Evolutionary conservation across 2,113 vertebrate genomes (phyloP), one percentile per base, ranked within the genome.

Genomic region (Struthidea cinerea): DNA sequence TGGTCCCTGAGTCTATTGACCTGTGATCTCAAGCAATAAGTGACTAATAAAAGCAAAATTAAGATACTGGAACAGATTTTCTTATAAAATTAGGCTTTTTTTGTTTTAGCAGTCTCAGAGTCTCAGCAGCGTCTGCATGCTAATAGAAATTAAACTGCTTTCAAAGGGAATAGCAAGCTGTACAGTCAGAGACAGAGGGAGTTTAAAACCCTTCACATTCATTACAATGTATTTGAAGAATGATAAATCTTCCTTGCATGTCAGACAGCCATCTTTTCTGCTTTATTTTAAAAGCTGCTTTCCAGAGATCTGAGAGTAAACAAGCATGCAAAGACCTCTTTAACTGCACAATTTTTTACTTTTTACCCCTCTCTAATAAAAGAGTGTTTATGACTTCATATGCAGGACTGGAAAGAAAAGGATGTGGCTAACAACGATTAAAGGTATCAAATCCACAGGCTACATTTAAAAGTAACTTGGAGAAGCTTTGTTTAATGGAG

Each of bases 201-300:
- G 52, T 84, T 95, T 65, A 60, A 97, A 96, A 84, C 75, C 69
- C 46, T 97, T 93, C 44, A 56, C 44, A 52, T 95, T 97, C 94
- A 95, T 98, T 98, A 97, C 96, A 96, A 96, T 60, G 33, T 91
- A 97, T 97, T 93, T 95, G 71, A 95, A 91, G 68, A 85, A 91
- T 63, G 94, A 96, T 97, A 97, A 96, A 97, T 97, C 97, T 96
- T 90, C 77, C 64, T 27, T 37, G 28, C 23, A 69, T 92, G 78
- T 97, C 94, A 94, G 95, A 70, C 68, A 80, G 81, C 24, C 50
- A 18, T 97, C 46, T 90, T 97, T 97, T 95, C 93, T 96, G 91
- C 73, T 97, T 96, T 84, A 94, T 96, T 98, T 97, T 96, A 96
- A 96, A 97, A 94, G 75, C 42, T 55, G 18, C 53, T 96, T 96